Evolutionary conservation across 2,888 invertebrate species (phyloP), one percentile per base, ranked within the genome.

Genomic region (Druceiella hillmani): DNA sequence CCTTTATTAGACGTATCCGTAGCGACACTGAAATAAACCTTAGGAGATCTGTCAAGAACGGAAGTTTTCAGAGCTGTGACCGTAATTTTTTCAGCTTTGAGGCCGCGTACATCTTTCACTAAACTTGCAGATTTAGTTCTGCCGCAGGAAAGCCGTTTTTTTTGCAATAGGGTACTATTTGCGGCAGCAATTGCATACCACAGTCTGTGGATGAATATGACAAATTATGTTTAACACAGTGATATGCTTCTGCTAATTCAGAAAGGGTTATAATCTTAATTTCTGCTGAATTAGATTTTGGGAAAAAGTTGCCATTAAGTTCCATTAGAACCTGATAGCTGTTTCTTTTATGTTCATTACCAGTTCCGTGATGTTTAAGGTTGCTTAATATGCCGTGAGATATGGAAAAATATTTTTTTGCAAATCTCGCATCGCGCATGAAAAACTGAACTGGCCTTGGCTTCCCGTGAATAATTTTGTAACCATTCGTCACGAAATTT

Each of bases 1-100:
- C n/a, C n/a, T 27, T 27, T 27, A 27, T 27, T 27, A 27, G 27
- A 27, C 27, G 27, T 27, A 27, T 27, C 27, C 27, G n/a, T n/a
- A n/a, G n/a, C 10, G 10, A 27, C 27, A 27, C 27, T 27, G 27
- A 10, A 27, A 27, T 27, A 27, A 27, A 27, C 27, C 10, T 27
- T 10, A 5, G 5, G 27, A 27, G 6, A 7, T 5, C 11, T 12
- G 5, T n/a, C n/a, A n/a, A n/a, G n/a, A n/a, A n/a, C n/a, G n/a
- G 5, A 10, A 27, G 27, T 7, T 27, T 27, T 27, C 5, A 27
- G 27, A 27, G 27, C 27, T 27, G 27, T 27, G 27, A 27, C 10
- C 11, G 27, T 12, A 7, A 27, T 27, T 27, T 27, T 12, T 27
- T 27, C 10, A 27, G 27, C 27, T 27, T 27, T 27, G 11, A 12